Conservation (phyloP, 2,888 invertebrate species). For the Macaria liturata region DNA sequence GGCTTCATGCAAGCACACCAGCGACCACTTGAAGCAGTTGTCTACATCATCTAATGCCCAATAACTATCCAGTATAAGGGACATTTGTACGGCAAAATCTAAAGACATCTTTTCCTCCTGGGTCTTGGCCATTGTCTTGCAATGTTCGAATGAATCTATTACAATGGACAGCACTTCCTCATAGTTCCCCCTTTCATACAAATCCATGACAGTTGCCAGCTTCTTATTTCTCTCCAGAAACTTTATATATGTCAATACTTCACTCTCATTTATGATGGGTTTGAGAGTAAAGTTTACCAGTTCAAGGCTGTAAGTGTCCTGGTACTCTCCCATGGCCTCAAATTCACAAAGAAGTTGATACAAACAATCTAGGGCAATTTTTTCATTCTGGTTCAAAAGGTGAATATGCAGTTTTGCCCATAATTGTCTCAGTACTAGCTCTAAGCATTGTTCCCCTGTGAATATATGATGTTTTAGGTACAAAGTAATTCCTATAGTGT, state of each 20-base stretch:
- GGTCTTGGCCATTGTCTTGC: conserved; percentile 65
- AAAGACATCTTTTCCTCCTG: conserved; percentile 74
- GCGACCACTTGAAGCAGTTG: conserved; percentile 90
- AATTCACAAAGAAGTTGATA: conserved; percentile 73
- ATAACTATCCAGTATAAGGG: conserved; percentile 86
- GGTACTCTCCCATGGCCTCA: conserved; percentile 69
- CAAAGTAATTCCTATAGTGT: conserved; percentile 65
- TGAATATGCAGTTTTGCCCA: conserved; percentile 75
- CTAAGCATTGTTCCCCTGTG: conserved; percentile 58
- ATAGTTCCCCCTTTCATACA: conserved; percentile 86
- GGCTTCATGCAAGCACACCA: conserved; percentile 89
- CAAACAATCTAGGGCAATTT: conserved; percentile 67
- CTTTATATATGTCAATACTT: conserved; percentile 62
- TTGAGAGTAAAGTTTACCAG: conserved; percentile 69
- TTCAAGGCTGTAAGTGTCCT: conserved; percentile 56
- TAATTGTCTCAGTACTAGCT: conserved; percentile 63
- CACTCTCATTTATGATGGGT: conserved; percentile 61
- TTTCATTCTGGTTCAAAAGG: conserved; percentile 67
- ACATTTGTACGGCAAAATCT: conserved; percentile 83
- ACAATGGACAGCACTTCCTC: conserved; percentile 86
- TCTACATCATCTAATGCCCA: conserved; percentile 84
- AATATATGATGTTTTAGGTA: conserved; percentile 66
- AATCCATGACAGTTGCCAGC: conserved; percentile 85
- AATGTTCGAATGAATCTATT: conserved; percentile 86
- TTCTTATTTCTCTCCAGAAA: conserved; percentile 78